Percentiles rank a stretch among this genome's conserved stretches.
These are phyloP conservation scores for Macropis europaea DNA, from an alignment of 2,888 invertebrate genomes.

Conservation along the genomic window DNA sequence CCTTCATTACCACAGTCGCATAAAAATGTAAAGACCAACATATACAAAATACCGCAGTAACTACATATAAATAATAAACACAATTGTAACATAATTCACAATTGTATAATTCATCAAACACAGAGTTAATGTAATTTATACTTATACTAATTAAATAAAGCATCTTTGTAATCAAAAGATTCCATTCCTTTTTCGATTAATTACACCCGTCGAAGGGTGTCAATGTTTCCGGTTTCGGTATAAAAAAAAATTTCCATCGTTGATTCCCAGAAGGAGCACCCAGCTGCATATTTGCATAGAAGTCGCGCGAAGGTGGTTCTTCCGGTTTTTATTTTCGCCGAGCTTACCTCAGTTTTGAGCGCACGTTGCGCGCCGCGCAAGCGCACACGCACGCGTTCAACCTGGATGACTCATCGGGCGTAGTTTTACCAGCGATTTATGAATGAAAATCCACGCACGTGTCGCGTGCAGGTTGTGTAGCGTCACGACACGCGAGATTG, in stretches of 20 bases:
- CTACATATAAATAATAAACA: too few species aligned
- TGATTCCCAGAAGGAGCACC: neutral
- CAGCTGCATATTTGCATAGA: constrained; percentile 29
- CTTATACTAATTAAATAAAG: too few species aligned
- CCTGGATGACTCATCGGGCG: constrained; percentile 54
- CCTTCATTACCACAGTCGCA: too few species aligned
- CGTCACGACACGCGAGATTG: constrained; percentile 47
- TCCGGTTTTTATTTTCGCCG: constrained; percentile 53
- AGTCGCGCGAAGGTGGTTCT: neutral
- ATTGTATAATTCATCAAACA: too few species aligned
- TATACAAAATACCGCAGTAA: too few species aligned
- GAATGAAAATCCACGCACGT: constrained; percentile 72
- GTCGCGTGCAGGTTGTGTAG: constrained; percentile 53
- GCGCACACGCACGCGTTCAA: constrained; percentile 7
- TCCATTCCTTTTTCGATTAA: too few species aligned
- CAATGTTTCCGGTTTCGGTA: constrained; percentile 17
- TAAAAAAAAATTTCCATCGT: neutral
- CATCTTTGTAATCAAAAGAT: too few species aligned
- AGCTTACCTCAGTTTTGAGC: constrained; percentile 65
- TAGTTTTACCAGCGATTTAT: constrained; percentile 69
- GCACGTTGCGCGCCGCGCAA: neutral
- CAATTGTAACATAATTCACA: too few species aligned
- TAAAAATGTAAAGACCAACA: too few species aligned
- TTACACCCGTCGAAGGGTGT: too few species aligned
- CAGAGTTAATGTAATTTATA: too few species aligned